Percentiles rank a stretch among this genome's conserved stretches.
Conservation (phyloP, 2,113 vertebrate species). For the Cisticola juncidis region DNA sequence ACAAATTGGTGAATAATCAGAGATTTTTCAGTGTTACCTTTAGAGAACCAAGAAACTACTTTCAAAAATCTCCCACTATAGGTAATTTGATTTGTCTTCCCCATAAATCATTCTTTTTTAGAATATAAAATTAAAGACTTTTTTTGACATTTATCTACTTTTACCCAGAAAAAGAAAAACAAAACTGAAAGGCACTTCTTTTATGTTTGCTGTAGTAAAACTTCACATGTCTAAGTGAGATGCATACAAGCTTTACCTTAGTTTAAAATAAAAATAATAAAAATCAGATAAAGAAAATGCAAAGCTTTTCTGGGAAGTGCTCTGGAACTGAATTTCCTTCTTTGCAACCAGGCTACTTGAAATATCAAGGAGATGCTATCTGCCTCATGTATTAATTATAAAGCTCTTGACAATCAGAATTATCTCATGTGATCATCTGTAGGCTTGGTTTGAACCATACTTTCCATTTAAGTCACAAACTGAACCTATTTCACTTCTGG, state of each 20-base stretch:
- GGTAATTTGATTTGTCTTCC: conserved; percentile 30
- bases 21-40: conserved; percentile 25
- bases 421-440: neutral
- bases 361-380: neutral
- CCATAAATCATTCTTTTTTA: conserved; percentile 62
- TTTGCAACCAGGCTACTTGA: neutral
- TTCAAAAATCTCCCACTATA: conserved; percentile 24
- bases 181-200: conserved; percentile 44
- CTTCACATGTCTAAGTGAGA: conserved; percentile 6
- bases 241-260: neutral
- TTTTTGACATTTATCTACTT: conserved; percentile 46
- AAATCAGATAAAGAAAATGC: neutral
- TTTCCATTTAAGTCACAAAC: neutral
- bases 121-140: conserved; percentile 59
- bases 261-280: conserved; percentile 30
- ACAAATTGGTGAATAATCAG: conserved; percentile 37
- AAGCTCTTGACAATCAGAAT: neutral
- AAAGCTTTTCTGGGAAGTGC: neutral
- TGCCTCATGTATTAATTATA: neutral
- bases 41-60: neutral
- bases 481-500: neutral
- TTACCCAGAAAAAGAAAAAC: neutral
- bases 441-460: neutral
- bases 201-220: conserved; percentile 40
- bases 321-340: neutral